A percentile compares a stretch with the other conserved stretches of the same genome.
Conservation (phyloP, 2,888 invertebrate genomes). For the Stenodera caucasica region DNA sequence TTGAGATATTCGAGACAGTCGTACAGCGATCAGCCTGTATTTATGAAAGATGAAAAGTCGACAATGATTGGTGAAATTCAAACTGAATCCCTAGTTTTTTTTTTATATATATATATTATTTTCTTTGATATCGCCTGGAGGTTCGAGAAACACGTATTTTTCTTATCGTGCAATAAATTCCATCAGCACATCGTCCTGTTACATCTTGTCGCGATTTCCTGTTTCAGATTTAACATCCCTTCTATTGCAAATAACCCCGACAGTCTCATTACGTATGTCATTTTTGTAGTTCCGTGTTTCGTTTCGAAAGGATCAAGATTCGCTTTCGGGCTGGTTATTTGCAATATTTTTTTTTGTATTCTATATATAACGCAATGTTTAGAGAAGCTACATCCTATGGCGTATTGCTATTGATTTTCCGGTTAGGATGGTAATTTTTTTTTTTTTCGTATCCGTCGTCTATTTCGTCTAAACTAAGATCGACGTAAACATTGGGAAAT, state of each 20-base stretch:
- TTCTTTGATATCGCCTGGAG: constrained; percentile 14
- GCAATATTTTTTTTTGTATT: constrained; percentile 10
- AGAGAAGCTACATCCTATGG: neutral
- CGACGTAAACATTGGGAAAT: constrained; percentile 18
- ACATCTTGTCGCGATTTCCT: constrained; percentile 5
- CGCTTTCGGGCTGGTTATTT: neutral
- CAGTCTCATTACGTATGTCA: constrained; percentile 16
- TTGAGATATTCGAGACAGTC: no score
- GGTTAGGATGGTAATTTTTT: no score
- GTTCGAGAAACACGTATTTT: constrained; percentile 16
- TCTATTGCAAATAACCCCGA: constrained; percentile 11
- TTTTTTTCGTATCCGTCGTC: neutral
- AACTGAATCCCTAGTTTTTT: constrained; percentile 9
- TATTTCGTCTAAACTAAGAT: neutral
- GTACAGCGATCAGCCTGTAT: no score
- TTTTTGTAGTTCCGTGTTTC: neutral
- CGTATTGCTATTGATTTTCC: no score
- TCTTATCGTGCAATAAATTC: constrained; percentile 24
- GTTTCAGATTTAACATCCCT: constrained; percentile 16
- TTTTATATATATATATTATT: no score
- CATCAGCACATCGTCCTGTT: constrained; percentile 13
- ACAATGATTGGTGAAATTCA: constrained; percentile 13
- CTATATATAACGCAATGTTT: neutral
- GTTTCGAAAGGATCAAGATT: neutral
- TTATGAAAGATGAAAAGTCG: no score